phyloP scores from a whole-genome alignment of 2,113 vertebrate genomes.

The Lycaon pictus region DNA sequence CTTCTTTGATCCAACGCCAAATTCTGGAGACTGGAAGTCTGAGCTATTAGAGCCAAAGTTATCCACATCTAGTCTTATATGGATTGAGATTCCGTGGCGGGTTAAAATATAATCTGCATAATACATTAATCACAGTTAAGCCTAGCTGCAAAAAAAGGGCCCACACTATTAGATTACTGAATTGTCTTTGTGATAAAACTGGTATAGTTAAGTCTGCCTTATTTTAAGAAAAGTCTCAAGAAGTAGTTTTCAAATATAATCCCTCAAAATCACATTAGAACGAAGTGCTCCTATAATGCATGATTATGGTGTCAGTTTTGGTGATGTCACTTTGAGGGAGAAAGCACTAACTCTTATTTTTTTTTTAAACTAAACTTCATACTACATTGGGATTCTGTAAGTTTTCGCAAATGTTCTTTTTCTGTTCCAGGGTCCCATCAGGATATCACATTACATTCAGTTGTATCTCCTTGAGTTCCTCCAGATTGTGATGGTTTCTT shows the following conservation, averaged over 20 bases:
- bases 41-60: not conserved
- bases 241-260: not conserved
- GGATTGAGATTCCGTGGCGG: not conserved
- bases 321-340: not conserved
- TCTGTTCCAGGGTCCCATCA: not conserved
- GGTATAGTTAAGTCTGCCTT: not conserved
- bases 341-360: not conserved
- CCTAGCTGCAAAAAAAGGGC: not conserved
- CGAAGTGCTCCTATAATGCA: not conserved
- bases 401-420: not conserved
- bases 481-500: not conserved
- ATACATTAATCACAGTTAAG: not conserved
- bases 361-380: not conserved
- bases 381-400: not conserved
- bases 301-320: not conserved
- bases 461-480: not conserved
- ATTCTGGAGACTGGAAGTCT: not conserved
- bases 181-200: not conserved
- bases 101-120: not conserved
- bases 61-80: not conserved
- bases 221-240: not conserved
- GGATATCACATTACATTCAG: not conserved
- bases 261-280: not conserved
- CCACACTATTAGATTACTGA: not conserved
- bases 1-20: constrained; percentile 1